These are phyloP conservation scores for Trichosurus vulpecula DNA, from an alignment of 2,797 vertebrate species.

Conservation along the genomic window DNA sequence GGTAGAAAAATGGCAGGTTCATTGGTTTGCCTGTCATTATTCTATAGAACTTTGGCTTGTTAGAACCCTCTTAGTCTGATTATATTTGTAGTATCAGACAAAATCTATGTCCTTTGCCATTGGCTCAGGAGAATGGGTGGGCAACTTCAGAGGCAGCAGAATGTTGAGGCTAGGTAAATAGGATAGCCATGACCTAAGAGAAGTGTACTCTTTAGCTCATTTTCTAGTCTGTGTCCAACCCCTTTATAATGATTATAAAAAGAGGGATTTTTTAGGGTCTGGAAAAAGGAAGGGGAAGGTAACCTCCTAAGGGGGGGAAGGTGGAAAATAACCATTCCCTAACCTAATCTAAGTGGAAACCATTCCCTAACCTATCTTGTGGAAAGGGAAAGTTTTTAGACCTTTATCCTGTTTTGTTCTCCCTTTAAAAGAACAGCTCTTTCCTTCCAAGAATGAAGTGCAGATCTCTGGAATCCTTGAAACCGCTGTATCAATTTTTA, in stretches of 20 bases:
- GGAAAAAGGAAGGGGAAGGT: background rate
- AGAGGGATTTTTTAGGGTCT: background rate
- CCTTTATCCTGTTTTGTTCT: background rate
- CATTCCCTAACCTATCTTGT: background rate
- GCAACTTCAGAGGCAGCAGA: background rate
- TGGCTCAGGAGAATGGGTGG: background rate
- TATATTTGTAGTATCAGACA: background rate
- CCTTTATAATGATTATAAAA: background rate
- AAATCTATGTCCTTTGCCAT: background rate
- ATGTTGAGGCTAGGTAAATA: background rate
- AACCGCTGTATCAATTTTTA: slow-evolving; percentile 66
- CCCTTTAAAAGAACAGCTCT: background rate
- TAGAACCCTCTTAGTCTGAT: background rate
- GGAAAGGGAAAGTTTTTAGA: background rate
- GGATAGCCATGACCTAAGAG: background rate
- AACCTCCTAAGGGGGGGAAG: background rate
- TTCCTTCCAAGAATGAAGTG: background rate
- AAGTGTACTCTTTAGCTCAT: background rate
- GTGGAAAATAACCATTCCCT: background rate
- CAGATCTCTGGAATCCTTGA: slow-evolving; percentile 26
- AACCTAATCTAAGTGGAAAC: background rate
- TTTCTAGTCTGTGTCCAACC: background rate
- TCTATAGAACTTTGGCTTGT: background rate
- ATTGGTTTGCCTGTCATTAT: background rate
- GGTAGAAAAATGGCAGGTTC: background rate